Evolutionary conservation across 2,113 vertebrate species (phyloP).

Genomic region (Myodes glareolus): DNA sequence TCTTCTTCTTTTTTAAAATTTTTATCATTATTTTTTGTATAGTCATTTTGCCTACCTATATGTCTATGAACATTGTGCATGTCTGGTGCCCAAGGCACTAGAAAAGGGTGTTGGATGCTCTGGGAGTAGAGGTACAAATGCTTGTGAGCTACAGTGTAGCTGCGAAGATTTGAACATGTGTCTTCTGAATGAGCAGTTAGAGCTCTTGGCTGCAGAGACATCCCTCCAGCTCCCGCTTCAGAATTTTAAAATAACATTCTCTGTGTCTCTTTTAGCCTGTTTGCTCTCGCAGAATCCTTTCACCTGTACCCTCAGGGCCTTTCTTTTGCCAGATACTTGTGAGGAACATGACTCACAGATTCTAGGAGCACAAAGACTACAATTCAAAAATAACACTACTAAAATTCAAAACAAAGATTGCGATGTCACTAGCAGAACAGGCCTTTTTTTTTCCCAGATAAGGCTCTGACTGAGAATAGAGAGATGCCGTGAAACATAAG

Average conservation of each 20-base stretch:
- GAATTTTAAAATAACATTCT: not conserved
- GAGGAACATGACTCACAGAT: slow-evolving; percentile 47
- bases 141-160: not conserved
- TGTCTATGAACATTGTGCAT: not conserved
- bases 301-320: not conserved
- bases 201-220: not conserved
- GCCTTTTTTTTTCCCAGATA: not conserved
- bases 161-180: not conserved
- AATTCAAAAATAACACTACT: slow-evolving; percentile 26
- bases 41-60: not conserved
- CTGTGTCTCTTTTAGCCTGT: not conserved
- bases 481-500: not conserved
- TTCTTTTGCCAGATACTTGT: not conserved
- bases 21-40: not conserved
- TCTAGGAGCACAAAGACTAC: slow-evolving; percentile 11
- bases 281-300: not conserved
- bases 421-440: not conserved
- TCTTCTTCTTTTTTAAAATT: not conserved
- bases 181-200: not conserved
- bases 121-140: not conserved
- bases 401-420: slow-evolving; percentile 41
- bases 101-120: not conserved
- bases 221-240: no score
- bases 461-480: not conserved
- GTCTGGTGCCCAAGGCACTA: not conserved